Percentiles rank a stretch among this genome's conserved stretches.
phyloP scores from a whole-genome alignment of 2,797 vertebrate species.

The Sebastes taczanowskii region DNA sequence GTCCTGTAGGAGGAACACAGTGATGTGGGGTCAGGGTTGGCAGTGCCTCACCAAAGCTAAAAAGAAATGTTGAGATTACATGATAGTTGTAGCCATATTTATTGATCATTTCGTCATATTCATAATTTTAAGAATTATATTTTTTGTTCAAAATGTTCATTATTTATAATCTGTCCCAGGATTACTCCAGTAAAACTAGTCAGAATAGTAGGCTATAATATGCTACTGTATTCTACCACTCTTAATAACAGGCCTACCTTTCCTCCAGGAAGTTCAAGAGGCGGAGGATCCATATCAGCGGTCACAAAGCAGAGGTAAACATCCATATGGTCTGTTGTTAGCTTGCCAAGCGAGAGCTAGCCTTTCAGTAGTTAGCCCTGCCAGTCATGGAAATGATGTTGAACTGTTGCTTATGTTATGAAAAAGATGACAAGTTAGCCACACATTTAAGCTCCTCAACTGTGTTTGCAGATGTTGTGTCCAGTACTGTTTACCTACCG shows the following conservation, averaged over 20 bases:
- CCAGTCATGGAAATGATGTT: background rate
- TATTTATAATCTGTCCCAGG: background rate
- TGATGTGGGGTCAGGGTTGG: background rate
- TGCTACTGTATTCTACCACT: too few species aligned
- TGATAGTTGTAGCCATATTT: too few species aligned
- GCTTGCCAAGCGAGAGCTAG: too few species aligned
- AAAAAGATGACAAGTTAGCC: background rate
- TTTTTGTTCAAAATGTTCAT: background rate
- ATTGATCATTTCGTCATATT: background rate
- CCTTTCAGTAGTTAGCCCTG: background rate
- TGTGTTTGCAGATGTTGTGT: background rate
- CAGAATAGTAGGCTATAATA: background rate
- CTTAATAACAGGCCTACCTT: too few species aligned
- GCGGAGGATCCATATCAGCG: too few species aligned
- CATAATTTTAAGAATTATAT: background rate
- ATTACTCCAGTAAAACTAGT: background rate
- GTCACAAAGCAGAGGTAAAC: too few species aligned
- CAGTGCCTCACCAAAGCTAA: background rate
- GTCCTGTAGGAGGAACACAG: background rate
- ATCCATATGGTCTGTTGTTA: too few species aligned
- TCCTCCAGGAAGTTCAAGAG: background rate
- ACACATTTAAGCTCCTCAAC: background rate
- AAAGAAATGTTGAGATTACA: too few species aligned
- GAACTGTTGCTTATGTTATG: background rate
- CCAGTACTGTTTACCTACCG: rapidly evolving